A percentile compares a stretch with the other conserved stretches of the same genome.
phyloP scores from a whole-genome alignment of 1,140 invertebrate species.

The Macrobrachium rosenbergii region DNA sequence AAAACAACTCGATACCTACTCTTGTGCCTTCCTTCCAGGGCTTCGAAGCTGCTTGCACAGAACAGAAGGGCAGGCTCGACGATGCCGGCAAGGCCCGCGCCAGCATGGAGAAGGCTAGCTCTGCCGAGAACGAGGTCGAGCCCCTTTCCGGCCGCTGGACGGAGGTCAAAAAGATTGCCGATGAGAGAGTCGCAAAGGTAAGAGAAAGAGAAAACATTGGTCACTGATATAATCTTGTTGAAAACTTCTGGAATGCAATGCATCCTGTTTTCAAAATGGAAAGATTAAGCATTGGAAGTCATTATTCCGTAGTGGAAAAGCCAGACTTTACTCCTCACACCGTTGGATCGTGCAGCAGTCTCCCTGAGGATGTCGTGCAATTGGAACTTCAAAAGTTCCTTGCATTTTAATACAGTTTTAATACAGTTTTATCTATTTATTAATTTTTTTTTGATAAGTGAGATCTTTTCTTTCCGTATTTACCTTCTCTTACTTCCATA shows the following conservation, averaged over 20 bases:
- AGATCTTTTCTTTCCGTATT: too few relatives aligned
- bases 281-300: not conserved
- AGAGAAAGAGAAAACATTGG: not conserved
- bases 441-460: too few relatives aligned
- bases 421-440: too few relatives aligned
- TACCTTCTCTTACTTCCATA: too few relatives aligned
- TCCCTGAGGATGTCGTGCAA: too few relatives aligned
- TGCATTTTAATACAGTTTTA: too few relatives aligned
- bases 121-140: conserved; percentile 61
- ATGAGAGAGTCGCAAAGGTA: conserved; percentile 62
- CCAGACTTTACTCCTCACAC: too few relatives aligned
- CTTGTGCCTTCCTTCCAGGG: conserved; percentile 21
- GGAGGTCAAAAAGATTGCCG: conserved; percentile 52
- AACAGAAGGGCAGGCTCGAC: conserved; percentile 62
- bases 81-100: conserved; percentile 58
- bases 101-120: conserved; percentile 62
- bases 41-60: conserved; percentile 48
- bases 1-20: not conserved
- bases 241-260: not conserved
- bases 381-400: too few relatives aligned
- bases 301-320: too few relatives aligned
- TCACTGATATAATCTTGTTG: not conserved
- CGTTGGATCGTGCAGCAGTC: too few relatives aligned
- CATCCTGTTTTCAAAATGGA: not conserved
- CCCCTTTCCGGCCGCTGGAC: conserved; percentile 50